Base-by-base conservation (phyloP, 2,113 vertebrate species). In the Anthoscopus minutus region DNA sequence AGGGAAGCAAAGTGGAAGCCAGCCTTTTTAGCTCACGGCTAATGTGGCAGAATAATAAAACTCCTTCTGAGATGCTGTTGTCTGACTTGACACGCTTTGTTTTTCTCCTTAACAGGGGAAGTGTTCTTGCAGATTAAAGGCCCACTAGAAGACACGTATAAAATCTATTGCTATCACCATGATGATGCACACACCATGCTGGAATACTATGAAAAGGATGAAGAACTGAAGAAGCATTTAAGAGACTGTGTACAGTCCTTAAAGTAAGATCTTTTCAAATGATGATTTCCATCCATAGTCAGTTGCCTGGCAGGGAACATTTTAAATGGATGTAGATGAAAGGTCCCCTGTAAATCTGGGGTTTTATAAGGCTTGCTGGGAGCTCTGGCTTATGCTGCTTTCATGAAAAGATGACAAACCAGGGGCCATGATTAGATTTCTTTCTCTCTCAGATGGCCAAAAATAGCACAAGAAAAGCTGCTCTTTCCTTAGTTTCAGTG, bases 81-180 rank as follows among this genome's bases (percentile, higher is more conserved):
- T 96, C 89, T 97, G 91, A 93, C 91, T 94, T 92, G 81, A 93
- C 89, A 60, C 2, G 71, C 83, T 97, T 93, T 97, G 81, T 91
- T 93, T 97, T 90, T 94, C 86, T 95, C 89, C 97, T 90, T 94
- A 86, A 93, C 95, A 99, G 99, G 99, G 81, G 98, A 99, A 62
- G 98, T 98, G 51, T 99, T 99, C 97, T 98, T 99, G 96, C 98
- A 99, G 96, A 98, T 98, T 78, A 99, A 99, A 98, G 98, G 97
- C 81, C 98, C 98, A 22, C 91, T 99, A 93, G 99, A 99, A 97
- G 99, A 99, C 22, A 98, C 98, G 20, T 99, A 99, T 97, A 99
- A 99, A 98, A 98, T 98, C 94, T 99, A 99, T 95, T 99, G 99
- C 96, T 99, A 99, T 94, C 98, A 99, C 72, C 99, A 99, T 1